Evolutionary conservation across 2,888 invertebrate genomes (phyloP).

Genomic region (Rhogogaster chlorosoma): DNA sequence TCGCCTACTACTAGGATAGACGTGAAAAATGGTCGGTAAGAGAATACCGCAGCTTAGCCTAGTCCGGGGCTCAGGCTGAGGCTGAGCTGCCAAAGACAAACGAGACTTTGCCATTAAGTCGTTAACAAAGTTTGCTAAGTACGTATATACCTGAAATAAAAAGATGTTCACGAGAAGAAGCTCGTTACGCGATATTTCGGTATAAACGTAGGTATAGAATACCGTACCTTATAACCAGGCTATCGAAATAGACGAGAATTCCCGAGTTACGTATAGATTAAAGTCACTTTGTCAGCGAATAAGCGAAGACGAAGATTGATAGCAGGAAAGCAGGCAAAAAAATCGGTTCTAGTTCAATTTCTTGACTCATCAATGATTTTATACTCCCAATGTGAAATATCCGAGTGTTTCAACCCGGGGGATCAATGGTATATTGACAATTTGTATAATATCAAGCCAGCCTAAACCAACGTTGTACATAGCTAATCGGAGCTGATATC

Average conservation of each 20-base stretch:
- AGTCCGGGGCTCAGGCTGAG: neutral
- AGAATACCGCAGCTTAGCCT: neutral
- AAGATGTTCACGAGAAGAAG: neutral
- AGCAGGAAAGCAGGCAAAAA: too few species aligned
- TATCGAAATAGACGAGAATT: neutral
- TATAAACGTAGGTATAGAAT: neutral
- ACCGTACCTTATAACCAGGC: neutral
- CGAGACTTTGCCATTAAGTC: conserved; percentile 8
- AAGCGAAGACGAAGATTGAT: too few species aligned
- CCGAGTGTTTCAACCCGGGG: neutral
- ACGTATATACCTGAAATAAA: neutral
- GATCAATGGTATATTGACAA: neutral
- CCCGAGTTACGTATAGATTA: neutral
- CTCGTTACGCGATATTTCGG: neutral
- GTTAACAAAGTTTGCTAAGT: conserved; percentile 22
- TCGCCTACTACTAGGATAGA: neutral
- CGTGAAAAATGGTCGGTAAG: neutral
- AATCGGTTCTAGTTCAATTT: neutral
- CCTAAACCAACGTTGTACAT: conserved; percentile 17
- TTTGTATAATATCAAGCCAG: neutral
- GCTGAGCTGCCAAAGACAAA: conserved; percentile 3
- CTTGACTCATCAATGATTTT: neutral
- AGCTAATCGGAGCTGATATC: neutral
- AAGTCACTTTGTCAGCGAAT: too few species aligned
- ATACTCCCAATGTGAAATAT: neutral